phyloP scores from a whole-genome alignment of 2,113 vertebrate genomes.

The Cromileptes altivelis region DNA sequence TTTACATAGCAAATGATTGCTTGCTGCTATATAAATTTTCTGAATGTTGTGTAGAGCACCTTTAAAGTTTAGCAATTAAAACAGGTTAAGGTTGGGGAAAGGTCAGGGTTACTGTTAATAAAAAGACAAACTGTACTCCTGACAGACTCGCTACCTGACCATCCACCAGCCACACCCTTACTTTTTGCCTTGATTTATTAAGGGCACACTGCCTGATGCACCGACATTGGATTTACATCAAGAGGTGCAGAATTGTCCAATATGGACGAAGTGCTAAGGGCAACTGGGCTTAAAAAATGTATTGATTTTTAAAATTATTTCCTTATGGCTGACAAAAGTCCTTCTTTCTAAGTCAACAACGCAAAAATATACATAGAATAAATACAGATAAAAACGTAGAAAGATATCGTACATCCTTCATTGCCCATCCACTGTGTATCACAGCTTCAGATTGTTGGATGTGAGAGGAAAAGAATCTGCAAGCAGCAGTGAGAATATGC shows the following conservation, averaged over 20 bases:
- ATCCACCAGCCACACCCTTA: not conserved
- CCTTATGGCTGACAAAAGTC: not conserved
- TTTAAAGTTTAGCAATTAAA: not conserved
- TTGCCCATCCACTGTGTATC: not conserved
- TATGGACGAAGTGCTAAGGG: not conserved
- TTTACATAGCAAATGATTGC: too few relatives aligned
- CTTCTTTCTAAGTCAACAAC: not conserved
- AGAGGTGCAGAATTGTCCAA: not conserved
- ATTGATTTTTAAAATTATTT: not conserved
- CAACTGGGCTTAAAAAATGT: not conserved
- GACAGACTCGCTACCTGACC: not conserved
- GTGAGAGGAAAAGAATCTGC: slow-evolving; percentile 38
- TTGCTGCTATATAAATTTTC: too few relatives aligned
- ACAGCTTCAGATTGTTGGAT: slow-evolving; percentile 29
- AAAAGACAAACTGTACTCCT: not conserved
- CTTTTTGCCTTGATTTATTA: not conserved
- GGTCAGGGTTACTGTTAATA: not conserved
- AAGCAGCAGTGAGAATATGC: slow-evolving; percentile 52
- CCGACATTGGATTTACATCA: not conserved
- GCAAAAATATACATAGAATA: not conserved
- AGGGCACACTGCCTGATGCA: not conserved
- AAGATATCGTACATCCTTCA: not conserved
- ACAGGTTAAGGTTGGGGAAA: too few relatives aligned
- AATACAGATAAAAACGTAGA: not conserved
- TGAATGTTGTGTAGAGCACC: too few relatives aligned